phyloP scores from a whole-genome alignment of 2,113 vertebrate species.

The Athene cunicularia region DNA sequence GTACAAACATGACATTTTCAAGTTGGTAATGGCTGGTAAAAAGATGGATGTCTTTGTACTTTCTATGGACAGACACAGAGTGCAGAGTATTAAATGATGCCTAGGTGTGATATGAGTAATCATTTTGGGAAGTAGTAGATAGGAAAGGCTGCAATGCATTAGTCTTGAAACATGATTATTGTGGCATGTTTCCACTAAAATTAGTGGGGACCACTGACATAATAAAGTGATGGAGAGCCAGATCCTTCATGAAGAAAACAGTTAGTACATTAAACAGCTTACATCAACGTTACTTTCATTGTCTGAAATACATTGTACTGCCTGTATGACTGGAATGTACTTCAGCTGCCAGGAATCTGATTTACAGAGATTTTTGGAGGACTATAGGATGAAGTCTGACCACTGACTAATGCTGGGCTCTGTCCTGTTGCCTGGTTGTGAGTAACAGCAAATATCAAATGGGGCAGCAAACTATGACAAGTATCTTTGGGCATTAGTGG shows the following conservation, averaged over 20 bases:
- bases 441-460: background rate
- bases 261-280: background rate
- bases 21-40: background rate
- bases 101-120: background rate
- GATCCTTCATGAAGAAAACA: background rate
- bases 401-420: background rate
- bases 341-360: background rate
- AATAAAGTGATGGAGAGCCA: background rate
- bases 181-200: background rate
- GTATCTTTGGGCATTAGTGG: background rate
- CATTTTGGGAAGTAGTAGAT: background rate
- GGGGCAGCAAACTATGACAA: background rate
- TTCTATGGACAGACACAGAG: background rate
- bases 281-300: background rate
- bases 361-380: background rate
- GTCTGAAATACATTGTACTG: background rate
- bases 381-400: background rate
- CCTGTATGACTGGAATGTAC: background rate
- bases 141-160: background rate
- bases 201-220: background rate
- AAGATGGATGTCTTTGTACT: background rate
- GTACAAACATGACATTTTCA: background rate
- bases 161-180: background rate
- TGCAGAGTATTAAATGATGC: background rate
- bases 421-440: background rate